Percentiles rank a stretch among this genome's conserved stretches.
These are phyloP conservation scores for Diadema setosum DNA, from an alignment of 35 echinoderm and acorn worm genomes.

Conservation along the genomic window DNA sequence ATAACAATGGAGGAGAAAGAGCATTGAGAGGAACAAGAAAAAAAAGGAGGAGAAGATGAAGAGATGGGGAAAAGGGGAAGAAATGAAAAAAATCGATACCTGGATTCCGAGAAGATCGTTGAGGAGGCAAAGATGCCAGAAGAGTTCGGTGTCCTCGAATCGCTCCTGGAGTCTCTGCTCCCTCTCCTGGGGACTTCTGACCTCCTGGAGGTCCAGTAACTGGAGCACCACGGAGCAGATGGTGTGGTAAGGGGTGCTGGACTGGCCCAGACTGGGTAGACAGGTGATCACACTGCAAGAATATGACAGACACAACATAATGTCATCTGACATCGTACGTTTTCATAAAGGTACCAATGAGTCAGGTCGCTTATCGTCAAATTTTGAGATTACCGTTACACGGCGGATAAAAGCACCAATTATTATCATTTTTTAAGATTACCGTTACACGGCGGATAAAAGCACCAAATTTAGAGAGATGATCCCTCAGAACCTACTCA, in stretches of 20 bases:
- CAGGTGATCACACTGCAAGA: conserved; percentile 41
- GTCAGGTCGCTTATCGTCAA: too few species aligned
- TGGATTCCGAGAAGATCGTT: conserved; percentile 92
- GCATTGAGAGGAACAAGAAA: background rate
- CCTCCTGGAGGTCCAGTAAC: conserved; percentile 30
- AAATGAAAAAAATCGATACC: conserved; percentile 22
- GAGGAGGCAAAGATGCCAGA: conserved; percentile 54
- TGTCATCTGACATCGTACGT: background rate
- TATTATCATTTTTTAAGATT: too few species aligned
- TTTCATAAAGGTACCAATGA: too few species aligned
- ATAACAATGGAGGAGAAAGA: background rate
- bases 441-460: too few species aligned
- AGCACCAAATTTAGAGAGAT: too few species aligned
- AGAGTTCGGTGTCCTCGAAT: conserved; percentile 27
- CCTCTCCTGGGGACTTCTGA: conserved; percentile 50
- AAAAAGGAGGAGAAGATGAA: background rate
- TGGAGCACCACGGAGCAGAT: conserved; percentile 45
- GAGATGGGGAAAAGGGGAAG: background rate
- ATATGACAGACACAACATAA: background rate
- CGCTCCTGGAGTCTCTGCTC: conserved; percentile 51
- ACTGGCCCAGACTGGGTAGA: conserved; percentile 34
- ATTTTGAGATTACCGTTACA: too few species aligned
- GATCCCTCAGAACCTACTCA: too few species aligned
- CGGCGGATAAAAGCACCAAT: too few species aligned
- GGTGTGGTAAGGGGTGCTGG: conserved; percentile 77